A percentile compares a stretch with the other conserved stretches of the same genome.
phyloP scores from a whole-genome alignment of 2,797 vertebrate genomes.

The Australoheros facetus region DNA sequence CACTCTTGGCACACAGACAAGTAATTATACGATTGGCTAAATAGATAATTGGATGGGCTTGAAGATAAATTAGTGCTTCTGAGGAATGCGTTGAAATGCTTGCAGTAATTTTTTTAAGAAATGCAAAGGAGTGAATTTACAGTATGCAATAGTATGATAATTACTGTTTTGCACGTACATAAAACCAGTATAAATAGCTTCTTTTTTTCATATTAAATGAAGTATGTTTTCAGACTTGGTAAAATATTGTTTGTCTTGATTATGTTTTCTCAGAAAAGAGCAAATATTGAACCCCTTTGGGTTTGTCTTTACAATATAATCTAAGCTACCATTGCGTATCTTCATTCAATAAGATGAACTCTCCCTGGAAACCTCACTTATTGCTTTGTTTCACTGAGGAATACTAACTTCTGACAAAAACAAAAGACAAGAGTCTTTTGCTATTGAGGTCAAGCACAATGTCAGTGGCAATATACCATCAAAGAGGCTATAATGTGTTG shows the following conservation, averaged over 20 bases:
- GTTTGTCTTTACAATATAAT: constrained; percentile 26
- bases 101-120: constrained; percentile 21
- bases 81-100: constrained; percentile 40
- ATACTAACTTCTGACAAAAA: constrained; percentile 45
- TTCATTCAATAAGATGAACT: constrained; percentile 48
- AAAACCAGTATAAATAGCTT: neutral
- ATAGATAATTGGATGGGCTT: constrained; percentile 72
- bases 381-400: constrained; percentile 59
- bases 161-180: constrained; percentile 28
- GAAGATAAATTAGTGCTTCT: constrained; percentile 59
- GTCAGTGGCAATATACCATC: constrained; percentile 10
- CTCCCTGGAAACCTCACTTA: constrained; percentile 58
- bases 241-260: constrained; percentile 11
- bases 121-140: constrained; percentile 26
- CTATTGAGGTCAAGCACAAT: constrained; percentile 46
- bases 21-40: constrained; percentile 78
- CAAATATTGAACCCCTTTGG: constrained; percentile 14
- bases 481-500: constrained; percentile 23
- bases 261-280: constrained; percentile 16
- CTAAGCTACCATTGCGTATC: constrained; percentile 11
- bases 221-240: neutral
- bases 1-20: constrained; percentile 63
- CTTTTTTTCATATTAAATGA: neutral
- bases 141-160: constrained; percentile 1
- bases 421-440: constrained; percentile 10